Percentiles rank a stretch among this genome's conserved stretches.
phyloP scores from a whole-genome alignment of 2,797 vertebrate genomes.

The Tokudaia muenninki region DNA sequence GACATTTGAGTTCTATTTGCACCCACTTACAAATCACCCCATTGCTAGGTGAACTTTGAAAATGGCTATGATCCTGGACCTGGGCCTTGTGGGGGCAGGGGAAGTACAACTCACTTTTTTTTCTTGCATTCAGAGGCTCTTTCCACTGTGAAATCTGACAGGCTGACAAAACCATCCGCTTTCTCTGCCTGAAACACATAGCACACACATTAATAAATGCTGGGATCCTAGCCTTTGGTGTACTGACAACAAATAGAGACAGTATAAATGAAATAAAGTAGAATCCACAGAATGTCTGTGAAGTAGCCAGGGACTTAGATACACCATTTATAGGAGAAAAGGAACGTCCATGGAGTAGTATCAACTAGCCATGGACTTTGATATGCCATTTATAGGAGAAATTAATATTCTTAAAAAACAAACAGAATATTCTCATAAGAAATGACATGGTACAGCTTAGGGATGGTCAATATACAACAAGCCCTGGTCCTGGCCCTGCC shows the following conservation, averaged over 20 bases:
- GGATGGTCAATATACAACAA: not conserved
- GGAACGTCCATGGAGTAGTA: not conserved
- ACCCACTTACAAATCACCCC: not conserved
- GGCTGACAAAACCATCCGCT: slow-evolving; percentile 97
- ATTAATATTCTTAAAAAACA: not conserved
- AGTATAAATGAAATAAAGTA: not conserved
- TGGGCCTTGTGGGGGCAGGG: not conserved
- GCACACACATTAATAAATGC: slow-evolving; percentile 17
- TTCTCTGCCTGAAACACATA: slow-evolving; percentile 93
- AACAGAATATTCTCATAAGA: not conserved
- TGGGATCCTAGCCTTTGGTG: too few species aligned
- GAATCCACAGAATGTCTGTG: not conserved
- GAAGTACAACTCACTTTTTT: slow-evolving; percentile 94
- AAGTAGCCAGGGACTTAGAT: not conserved
- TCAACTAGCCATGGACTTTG: not conserved
- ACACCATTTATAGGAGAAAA: not conserved
- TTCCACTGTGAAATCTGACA: slow-evolving; percentile 96
- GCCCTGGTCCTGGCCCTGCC: not conserved
- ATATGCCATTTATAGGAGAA: not conserved
- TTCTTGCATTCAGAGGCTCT: slow-evolving; percentile 97
- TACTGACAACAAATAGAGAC: not conserved
- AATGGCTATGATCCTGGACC: not conserved
- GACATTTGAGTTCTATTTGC: not conserved
- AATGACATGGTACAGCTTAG: not conserved
- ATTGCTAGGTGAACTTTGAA: not conserved